Conservation (phyloP, 2,888 invertebrate genomes). For the Nomada ruficornis region DNA sequence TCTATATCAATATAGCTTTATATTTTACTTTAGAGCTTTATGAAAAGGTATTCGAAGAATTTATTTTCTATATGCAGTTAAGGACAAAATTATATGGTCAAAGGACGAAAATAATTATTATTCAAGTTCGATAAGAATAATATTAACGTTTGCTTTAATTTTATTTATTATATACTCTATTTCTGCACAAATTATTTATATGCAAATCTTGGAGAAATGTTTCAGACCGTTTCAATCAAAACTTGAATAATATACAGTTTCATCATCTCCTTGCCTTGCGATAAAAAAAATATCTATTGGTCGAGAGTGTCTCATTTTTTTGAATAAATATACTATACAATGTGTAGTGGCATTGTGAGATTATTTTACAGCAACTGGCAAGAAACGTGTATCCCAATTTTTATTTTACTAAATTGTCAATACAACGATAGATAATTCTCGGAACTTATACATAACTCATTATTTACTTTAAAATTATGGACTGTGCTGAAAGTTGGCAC, state of each 20-base stretch:
- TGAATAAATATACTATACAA: slow-evolving; percentile 24
- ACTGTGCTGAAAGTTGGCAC: slow-evolving; percentile 8
- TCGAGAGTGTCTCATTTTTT: slow-evolving; percentile 6
- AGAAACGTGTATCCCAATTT: slow-evolving; percentile 20
- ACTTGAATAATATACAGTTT: no score
- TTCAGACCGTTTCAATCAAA: no score
- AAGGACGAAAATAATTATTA: no score
- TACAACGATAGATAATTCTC: neutral
- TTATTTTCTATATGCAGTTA: neutral
- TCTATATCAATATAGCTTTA: slow-evolving; percentile 20
- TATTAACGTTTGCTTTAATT: no score
- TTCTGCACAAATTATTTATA: no score
- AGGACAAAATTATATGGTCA: no score
- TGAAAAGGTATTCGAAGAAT: neutral
- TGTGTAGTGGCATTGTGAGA: slow-evolving; percentile 3
- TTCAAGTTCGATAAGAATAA: no score
- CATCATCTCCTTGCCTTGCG: neutral
- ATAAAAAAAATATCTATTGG: slow-evolving; percentile 9
- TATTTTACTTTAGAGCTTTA: slow-evolving; percentile 2
- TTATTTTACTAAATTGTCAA: neutral
- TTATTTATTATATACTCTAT: no score
- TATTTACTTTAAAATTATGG: slow-evolving; percentile 16
- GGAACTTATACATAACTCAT: neutral
- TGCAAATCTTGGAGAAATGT: no score
- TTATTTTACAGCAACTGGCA: slow-evolving; percentile 20